phyloP scores from a whole-genome alignment of 2,888 invertebrate species.

The Drymonia ruficornis region DNA sequence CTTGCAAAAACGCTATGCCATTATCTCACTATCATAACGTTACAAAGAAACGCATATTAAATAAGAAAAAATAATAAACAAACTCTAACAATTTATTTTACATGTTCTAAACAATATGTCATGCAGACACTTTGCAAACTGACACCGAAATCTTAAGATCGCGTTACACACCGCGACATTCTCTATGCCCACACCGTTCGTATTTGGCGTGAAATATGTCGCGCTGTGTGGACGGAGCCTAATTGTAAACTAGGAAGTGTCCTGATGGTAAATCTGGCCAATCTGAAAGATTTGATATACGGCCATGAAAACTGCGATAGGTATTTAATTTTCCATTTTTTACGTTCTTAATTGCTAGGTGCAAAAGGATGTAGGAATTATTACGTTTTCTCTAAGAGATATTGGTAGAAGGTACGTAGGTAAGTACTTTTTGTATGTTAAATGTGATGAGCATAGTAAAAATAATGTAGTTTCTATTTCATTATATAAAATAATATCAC shows the following conservation, averaged over 20 bases:
- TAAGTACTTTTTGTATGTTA: too few species aligned
- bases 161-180: constrained; percentile 23
- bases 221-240: constrained; percentile 29
- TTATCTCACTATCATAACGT: too few species aligned
- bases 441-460: too few species aligned
- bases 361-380: too few species aligned
- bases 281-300: constrained; percentile 25
- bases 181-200: constrained; percentile 7
- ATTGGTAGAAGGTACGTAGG: too few species aligned
- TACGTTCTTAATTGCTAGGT: too few species aligned
- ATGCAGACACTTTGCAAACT: constrained; percentile 22
- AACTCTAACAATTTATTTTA: not conserved
- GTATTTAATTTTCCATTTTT: constrained; percentile 5
- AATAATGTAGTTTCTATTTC: too few species aligned
- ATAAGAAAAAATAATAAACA: not conserved
- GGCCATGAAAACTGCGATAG: constrained; percentile 25
- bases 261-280: constrained; percentile 13
- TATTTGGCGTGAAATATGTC: constrained; percentile 31
- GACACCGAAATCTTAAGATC: constrained; percentile 19
- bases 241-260: constrained; percentile 59
- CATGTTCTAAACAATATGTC: constrained; percentile 10
- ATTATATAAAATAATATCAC: too few species aligned
- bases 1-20: too few species aligned
- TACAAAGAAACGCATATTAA: too few species aligned
- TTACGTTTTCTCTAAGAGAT: too few species aligned